Evolutionary conservation across 2,113 vertebrate genomes (phyloP).

Genomic region (Sapajus apella): DNA sequence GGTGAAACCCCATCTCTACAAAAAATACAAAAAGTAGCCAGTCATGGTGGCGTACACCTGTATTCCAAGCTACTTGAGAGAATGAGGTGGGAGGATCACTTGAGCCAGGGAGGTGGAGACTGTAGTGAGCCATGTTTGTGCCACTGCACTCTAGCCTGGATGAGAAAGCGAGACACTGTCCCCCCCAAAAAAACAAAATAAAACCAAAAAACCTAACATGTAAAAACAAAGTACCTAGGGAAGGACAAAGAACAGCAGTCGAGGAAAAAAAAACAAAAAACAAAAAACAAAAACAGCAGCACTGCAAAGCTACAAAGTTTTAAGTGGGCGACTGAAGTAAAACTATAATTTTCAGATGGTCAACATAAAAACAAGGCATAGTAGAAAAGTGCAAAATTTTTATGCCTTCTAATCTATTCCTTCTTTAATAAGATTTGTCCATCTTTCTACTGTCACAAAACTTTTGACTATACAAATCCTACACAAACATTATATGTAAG

Average conservation of each 20-base stretch:
- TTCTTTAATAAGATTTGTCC: not conserved
- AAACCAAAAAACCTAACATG: no score
- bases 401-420: not conserved
- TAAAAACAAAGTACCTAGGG: not conserved
- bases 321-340: not conserved
- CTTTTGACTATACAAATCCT: not conserved
- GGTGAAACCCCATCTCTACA: no score
- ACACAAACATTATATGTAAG: not conserved
- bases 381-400: not conserved
- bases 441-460: not conserved
- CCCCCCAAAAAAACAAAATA: no score
- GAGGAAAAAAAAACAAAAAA: not conserved
- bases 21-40: no score
- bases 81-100: no score
- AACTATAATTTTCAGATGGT: slow-evolving; percentile 1
- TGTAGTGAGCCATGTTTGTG: no score
- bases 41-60: no score
- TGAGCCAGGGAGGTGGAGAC: no score
- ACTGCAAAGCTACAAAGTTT: not conserved
- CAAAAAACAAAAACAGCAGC: not conserved
- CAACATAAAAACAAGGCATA: not conserved
- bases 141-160: no score
- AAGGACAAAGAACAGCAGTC: not conserved
- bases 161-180: no score
- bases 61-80: no score